These are phyloP conservation scores for Spodoptera frugiperda DNA, from an alignment of 1,140 invertebrate species.

Conservation along the genomic window DNA sequence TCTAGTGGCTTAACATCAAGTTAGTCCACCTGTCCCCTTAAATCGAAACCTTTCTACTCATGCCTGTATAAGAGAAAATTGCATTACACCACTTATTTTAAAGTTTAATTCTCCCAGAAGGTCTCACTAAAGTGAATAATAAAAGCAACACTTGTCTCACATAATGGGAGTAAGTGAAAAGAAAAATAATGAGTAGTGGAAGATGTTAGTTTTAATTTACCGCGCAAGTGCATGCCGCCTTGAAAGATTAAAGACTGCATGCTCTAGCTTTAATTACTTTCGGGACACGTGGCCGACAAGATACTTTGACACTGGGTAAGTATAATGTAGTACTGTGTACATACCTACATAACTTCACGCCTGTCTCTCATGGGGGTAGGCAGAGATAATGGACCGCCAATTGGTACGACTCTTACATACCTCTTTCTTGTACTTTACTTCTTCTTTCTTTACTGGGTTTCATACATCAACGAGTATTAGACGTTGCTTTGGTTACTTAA, in stretches of 20 bases:
- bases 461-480: too few relatives aligned
- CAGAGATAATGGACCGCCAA: too few relatives aligned
- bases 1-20: too few relatives aligned
- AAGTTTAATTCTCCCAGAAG: not conserved
- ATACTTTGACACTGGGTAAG: not conserved
- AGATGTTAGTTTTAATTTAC: conserved; percentile 29
- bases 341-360: too few relatives aligned
- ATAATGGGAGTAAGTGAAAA: not conserved
- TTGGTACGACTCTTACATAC: too few relatives aligned
- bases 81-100: not conserved
- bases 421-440: too few relatives aligned
- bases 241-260: conserved; percentile 20
- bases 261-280: conserved; percentile 31
- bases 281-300: not conserved
- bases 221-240: conserved; percentile 25
- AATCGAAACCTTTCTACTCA: too few relatives aligned
- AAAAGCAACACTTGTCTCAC: not conserved
- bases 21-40: too few relatives aligned
- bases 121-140: not conserved
- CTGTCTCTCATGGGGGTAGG: too few relatives aligned
- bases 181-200: not conserved
- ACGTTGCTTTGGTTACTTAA: too few relatives aligned
- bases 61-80: too few relatives aligned
- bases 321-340: not conserved
- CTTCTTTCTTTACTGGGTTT: too few relatives aligned